Evolutionary conservation across 2,113 vertebrate genomes (phyloP), one percentile per base, ranked within the genome.

Genomic region (Hymenochirus boettgeri): DNA sequence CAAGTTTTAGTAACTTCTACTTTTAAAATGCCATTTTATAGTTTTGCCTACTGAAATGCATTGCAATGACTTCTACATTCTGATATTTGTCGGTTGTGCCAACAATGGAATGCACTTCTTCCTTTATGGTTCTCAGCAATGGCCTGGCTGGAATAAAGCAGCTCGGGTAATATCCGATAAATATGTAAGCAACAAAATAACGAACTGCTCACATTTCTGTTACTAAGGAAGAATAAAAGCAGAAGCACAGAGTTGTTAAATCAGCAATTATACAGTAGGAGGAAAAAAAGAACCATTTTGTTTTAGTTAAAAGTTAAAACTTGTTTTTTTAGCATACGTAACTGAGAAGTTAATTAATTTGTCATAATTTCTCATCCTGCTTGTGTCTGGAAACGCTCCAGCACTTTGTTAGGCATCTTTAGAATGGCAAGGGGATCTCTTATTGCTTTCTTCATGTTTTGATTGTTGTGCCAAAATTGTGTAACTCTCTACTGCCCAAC

Each of bases 151-250:
- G 39, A n/a, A 39, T 22, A 54, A 62, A 71, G 62, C 54, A 71
- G 57, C 52, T 73, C 71, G 61, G 73, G 21, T 25, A 75, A 71
- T 48, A 35, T 65, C 65, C 59, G 60, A 65, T 58, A 66, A 37
- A 57, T 73, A 52, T 57, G 57, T 56, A 58, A 25, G 37, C 31
- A 56, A 75, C 71, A 66, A 63, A 69, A 72, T 53, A 50, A 72
- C 75, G 62, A 72, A 66, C 57, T 67, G 73, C 42, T 75, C 56
- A 70, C 57, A 55, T 64, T 76, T 73, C 62, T 70, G 71, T 65
- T 61, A 35, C 33, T 71, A 57, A 33, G 37, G 18, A 56, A 18
- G 51, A 48, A n/a, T 31, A 46, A 47, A 47, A n/a, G 42, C 22
- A 42, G n/a, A n/a, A n/a, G n/a, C n/a, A n/a, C n/a, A n/a, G 12